Base-by-base conservation (phyloP, 2,113 vertebrate species). In the Thamnophis sirtalis region DNA sequence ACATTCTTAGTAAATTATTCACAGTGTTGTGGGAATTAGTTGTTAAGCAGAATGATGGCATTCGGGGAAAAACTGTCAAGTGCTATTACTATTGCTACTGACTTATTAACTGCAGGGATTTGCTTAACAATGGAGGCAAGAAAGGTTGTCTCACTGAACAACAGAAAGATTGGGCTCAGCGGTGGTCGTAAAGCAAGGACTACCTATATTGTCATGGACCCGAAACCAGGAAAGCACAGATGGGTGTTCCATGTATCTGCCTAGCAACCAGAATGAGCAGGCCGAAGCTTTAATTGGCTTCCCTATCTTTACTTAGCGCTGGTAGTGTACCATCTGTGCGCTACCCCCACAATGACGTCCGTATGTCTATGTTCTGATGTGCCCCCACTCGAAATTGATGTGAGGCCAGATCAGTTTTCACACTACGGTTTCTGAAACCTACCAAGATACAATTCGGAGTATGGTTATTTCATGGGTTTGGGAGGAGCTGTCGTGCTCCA, bases 241-340 rank as follows among this genome's bases (percentile, higher is more conserved):
- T 84, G 94, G 94, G 93, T 49, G 5, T 84, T 21, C 89, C 88
- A 86, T 93, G 93, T 87, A 93, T 95, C 95, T 95, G 95, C 93
- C 93, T 87, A 95, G 94, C 94, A 96, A 96, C 96, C 96, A 97
- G 7, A 97, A 96, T 96, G 96, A 96, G 0, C 28, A 92, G 92
- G 89, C 91, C 96, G 95, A 96, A 95, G 90, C 93, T 95, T 96
- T 96, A 96, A 97, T 97, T 95, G 95, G 96, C 95, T 93, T 96
- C 95, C 94, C 95, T 94, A 89, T 96, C 94, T 95, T 95, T 96
- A 96, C 95, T 96, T 96, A 96, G 94, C 93, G 92, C 93, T 96
- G 95, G 96, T 95, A 93, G 94, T 95, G 96, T 96, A 96, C 97
- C 96, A 97, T 97, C 97, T 97, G 96, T 95, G 95, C 95, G 95